Conservation (phyloP, 2,888 invertebrate species). For the Anagyrus pseudococci region DNA sequence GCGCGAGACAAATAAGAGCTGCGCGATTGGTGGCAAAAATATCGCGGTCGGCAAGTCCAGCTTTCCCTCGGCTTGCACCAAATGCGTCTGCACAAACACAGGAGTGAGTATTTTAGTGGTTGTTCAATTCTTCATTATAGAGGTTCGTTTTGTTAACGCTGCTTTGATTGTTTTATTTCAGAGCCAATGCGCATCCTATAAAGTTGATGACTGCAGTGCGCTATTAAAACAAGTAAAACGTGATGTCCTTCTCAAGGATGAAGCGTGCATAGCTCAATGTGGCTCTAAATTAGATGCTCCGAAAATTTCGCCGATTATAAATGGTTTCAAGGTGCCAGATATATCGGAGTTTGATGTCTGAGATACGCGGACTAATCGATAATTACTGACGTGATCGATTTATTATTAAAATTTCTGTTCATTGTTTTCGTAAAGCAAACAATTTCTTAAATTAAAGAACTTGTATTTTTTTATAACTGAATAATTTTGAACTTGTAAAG, state of each 20-base stretch:
- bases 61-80: constrained; percentile 89
- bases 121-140: no score
- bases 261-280: constrained; percentile 91
- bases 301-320: constrained; percentile 48
- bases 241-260: constrained; percentile 82
- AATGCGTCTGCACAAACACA: constrained; percentile 84
- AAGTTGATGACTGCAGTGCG: constrained; percentile 86
- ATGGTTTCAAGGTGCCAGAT: constrained; percentile 80
- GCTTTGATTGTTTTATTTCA: constrained; percentile 61
- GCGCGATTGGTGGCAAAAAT: constrained; percentile 80
- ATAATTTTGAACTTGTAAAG: no score
- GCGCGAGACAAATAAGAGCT: constrained; percentile 83
- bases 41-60: constrained; percentile 83
- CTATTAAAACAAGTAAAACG: constrained; percentile 83
- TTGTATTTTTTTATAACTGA: no score
- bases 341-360: constrained; percentile 74
- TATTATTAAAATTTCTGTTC: no score
- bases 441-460: no score
- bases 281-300: constrained; percentile 70
- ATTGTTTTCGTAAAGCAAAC: no score
- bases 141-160: no score
- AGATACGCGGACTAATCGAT: constrained; percentile 43
- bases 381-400: no score
- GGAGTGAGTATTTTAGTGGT: constrained; percentile 85
- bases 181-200: constrained; percentile 88